Percentiles rank a stretch among this genome's conserved stretches.
Conservation (phyloP, 2,797 vertebrate genomes). For the Pangasius larnaudii region DNA sequence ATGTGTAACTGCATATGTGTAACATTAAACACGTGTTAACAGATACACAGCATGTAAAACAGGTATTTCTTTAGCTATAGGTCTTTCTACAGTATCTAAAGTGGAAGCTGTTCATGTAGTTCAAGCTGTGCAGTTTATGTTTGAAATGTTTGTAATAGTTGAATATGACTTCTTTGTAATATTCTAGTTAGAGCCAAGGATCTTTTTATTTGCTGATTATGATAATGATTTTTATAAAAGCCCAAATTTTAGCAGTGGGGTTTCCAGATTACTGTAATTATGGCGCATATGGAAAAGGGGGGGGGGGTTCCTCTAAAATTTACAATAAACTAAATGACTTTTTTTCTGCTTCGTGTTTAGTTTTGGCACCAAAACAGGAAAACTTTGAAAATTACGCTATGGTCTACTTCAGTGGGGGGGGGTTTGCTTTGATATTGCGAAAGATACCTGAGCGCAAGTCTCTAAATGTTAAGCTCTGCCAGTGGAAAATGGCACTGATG, state of each 20-base stretch:
- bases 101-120: neutral
- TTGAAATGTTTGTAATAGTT: neutral
- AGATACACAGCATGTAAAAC: neutral
- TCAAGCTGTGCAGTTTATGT: neutral
- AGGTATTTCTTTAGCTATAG: neutral
- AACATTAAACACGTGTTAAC: no score
- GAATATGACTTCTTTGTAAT: neutral
- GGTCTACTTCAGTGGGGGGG: neutral
- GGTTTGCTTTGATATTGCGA: slow-evolving; percentile 1
- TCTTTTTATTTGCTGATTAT: neutral
- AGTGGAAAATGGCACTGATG: slow-evolving; percentile 8
- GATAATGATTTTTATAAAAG: neutral
- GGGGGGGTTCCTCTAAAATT: neutral
- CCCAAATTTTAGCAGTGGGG: neutral
- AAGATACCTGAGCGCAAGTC: neutral
- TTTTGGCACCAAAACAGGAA: neutral
- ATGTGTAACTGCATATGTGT: no score
- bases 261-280: neutral
- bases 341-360: neutral
- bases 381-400: neutral
- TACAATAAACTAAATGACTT: neutral
- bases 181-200: neutral
- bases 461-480: neutral
- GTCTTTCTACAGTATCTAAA: neutral
- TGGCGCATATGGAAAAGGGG: neutral